Evolutionary conservation across 2,113 vertebrate species (phyloP).

Genomic region (Ophthalmolycus amberensis): DNA sequence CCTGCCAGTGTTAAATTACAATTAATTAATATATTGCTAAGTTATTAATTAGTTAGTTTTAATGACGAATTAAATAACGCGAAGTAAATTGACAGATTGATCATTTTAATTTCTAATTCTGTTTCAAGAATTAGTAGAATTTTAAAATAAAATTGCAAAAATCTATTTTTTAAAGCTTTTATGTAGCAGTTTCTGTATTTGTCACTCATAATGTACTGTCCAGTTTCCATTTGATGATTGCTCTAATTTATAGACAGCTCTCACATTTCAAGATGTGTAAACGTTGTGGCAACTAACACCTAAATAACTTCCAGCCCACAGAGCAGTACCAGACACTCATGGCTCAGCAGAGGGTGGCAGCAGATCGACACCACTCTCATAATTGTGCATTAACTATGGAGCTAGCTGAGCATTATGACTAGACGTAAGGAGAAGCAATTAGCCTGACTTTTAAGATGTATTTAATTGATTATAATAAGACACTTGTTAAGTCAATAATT

Average conservation of each 20-base stretch:
- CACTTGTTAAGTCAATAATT: constrained; percentile 14
- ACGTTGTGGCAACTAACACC: background rate
- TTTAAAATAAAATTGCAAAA: background rate
- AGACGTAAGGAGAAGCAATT: background rate
- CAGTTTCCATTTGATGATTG: background rate
- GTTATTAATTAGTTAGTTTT: background rate
- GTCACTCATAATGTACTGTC: background rate
- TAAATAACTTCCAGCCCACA: background rate
- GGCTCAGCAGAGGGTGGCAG: background rate
- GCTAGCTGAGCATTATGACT: no score
- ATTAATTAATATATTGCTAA: background rate
- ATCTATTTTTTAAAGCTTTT: background rate
- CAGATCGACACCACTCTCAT: no score
- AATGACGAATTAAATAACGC: background rate
- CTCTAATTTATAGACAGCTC: background rate
- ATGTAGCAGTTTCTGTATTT: background rate
- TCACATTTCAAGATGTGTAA: background rate
- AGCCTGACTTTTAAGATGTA: background rate
- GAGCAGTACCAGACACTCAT: background rate
- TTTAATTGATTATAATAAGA: constrained; percentile 1
- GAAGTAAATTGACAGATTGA: background rate
- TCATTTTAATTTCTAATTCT: background rate
- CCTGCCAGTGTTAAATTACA: background rate
- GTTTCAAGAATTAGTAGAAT: background rate
- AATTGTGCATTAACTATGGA: background rate